Evolutionary conservation across 2,113 vertebrate species (phyloP).

Genomic region (Rhabdornis inornatus): DNA sequence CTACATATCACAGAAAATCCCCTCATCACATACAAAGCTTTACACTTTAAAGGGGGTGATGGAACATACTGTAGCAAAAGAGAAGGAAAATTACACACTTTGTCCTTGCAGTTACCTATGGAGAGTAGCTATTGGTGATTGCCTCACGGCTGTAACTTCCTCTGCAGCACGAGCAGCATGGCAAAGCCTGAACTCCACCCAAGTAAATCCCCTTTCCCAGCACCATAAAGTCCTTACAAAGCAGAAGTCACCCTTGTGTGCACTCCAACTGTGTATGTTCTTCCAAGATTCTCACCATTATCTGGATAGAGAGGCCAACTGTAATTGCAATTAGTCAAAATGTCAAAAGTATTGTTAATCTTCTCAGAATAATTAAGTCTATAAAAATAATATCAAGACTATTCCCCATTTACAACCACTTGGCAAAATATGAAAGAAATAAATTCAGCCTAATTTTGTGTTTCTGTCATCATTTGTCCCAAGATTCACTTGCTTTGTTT

Average conservation of each 20-base stretch:
- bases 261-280: neutral
- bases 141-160: neutral
- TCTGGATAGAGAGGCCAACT: neutral
- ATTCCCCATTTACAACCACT: neutral
- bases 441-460: neutral
- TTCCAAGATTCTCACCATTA: neutral
- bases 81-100: neutral
- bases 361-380: neutral
- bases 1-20: neutral
- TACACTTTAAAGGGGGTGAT: neutral
- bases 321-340: neutral
- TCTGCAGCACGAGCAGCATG: neutral
- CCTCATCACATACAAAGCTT: neutral
- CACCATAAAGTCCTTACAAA: neutral
- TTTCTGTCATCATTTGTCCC: neutral
- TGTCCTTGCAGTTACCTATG: accelerated
- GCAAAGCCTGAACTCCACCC: neutral
- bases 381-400: neutral
- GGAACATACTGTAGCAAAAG: neutral
- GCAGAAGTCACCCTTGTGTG: neutral
- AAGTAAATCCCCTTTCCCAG: neutral
- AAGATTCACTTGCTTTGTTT: neutral
- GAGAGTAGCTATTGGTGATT: neutral
- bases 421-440: neutral
- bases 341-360: neutral